These are phyloP conservation scores for Periphyllus acericola DNA, from an alignment of 2,888 invertebrate genomes.

Conservation along the genomic window DNA sequence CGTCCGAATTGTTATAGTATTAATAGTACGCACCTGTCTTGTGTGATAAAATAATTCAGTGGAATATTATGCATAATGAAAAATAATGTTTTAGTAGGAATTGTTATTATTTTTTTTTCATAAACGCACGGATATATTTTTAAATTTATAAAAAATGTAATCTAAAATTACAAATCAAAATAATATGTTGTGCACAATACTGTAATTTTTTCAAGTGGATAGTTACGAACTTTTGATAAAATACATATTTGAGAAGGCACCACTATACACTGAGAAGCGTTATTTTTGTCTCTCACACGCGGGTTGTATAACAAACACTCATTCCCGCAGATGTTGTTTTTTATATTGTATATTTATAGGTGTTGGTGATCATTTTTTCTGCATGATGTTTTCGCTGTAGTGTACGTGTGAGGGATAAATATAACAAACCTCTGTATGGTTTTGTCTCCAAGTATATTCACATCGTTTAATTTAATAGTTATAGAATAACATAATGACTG, in stretches of 20 bases:
- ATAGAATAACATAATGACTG: too few relatives aligned
- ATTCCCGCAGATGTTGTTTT: neutral
- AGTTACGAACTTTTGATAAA: neutral
- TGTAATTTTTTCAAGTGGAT: too few relatives aligned
- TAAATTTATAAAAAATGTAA: neutral
- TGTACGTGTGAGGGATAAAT: too few relatives aligned
- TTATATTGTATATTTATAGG: too few relatives aligned
- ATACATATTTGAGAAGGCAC: neutral
- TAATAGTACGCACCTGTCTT: slow-evolving; percentile 23
- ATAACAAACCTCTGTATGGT: too few relatives aligned
- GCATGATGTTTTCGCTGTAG: too few relatives aligned
- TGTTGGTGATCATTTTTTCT: too few relatives aligned
- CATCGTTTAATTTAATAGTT: too few relatives aligned
- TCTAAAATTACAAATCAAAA: neutral
- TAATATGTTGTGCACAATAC: neutral
- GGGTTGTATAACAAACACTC: neutral
- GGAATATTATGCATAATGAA: slow-evolving; percentile 11
- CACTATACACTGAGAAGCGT: neutral
- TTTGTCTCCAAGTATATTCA: too few relatives aligned
- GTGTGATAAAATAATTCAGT: slow-evolving; percentile 40
- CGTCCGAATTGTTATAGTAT: slow-evolving; percentile 28
- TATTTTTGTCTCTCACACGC: neutral
- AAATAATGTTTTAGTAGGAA: neutral
- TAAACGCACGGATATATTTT: neutral
- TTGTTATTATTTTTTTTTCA: neutral